Conservation (phyloP, 2,888 invertebrate genomes). For the Lucinisca nassula region DNA sequence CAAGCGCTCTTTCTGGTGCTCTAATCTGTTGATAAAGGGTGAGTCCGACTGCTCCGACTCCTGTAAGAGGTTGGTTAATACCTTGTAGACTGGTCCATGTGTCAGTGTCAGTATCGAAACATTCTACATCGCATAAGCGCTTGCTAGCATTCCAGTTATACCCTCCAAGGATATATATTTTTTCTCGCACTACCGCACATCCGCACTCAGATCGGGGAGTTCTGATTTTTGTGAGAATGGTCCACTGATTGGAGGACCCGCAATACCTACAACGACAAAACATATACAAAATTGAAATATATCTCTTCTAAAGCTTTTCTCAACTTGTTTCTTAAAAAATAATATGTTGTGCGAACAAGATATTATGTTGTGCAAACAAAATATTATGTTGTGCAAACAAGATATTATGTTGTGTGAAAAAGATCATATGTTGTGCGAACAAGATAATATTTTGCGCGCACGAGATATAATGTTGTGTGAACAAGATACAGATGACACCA, state of each 20-base stretch:
- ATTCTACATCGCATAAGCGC: constrained; percentile 71
- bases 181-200: constrained; percentile 63
- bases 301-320: too few species aligned
- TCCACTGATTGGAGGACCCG: constrained; percentile 73
- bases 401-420: too few species aligned
- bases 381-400: too few species aligned
- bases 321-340: too few species aligned
- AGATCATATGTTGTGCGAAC: too few species aligned
- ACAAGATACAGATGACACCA: too few species aligned
- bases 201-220: constrained; percentile 79
- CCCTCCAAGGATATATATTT: constrained; percentile 78
- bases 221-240: constrained; percentile 65
- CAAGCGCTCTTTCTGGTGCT: neutral
- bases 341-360: too few species aligned
- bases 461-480: too few species aligned
- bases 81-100: constrained; percentile 65
- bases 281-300: too few species aligned
- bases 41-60: constrained; percentile 63
- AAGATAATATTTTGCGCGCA: too few species aligned
- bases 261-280: too few species aligned
- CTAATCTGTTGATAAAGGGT: constrained; percentile 52
- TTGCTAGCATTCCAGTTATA: constrained; percentile 77
- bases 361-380: too few species aligned
- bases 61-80: constrained; percentile 69
- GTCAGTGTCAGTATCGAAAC: constrained; percentile 70